These are phyloP conservation scores for Drosophila melanica DNA, from an alignment of 1,140 invertebrate species.

Conservation along the genomic window DNA sequence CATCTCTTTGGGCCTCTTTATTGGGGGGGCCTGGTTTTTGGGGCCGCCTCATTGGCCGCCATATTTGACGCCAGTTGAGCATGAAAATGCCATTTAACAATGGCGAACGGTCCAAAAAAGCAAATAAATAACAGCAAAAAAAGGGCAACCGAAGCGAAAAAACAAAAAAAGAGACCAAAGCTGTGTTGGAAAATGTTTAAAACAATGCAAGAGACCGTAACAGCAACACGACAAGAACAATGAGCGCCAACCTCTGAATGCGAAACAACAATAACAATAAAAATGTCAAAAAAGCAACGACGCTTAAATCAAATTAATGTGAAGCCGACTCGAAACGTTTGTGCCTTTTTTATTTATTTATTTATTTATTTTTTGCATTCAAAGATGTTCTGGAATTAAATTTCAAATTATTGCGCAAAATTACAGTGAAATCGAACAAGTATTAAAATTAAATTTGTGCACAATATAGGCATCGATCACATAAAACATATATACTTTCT, in stretches of 20 bases:
- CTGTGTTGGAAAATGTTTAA: constrained; percentile 72
- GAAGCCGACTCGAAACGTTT: constrained; percentile 27
- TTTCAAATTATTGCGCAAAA: constrained; percentile 3
- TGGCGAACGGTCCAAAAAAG: constrained; percentile 39
- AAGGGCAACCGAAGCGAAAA: constrained; percentile 33
- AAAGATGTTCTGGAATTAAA: constrained; percentile 28
- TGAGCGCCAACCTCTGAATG: constrained; percentile 49
- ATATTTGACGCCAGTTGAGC: constrained; percentile 81
- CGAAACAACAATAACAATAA: constrained; percentile 58
- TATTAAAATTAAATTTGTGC: too few species aligned
- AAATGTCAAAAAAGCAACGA: constrained; percentile 54
- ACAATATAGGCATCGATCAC: too few species aligned
- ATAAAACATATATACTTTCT: too few species aligned
- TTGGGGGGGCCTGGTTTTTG: constrained; percentile 15
- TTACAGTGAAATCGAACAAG: neutral
- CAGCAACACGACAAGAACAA: constrained; percentile 46
- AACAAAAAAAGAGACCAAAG: constrained; percentile 33
- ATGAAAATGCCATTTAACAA: constrained; percentile 82
- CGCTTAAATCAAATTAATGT: constrained; percentile 59
- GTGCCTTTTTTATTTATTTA: too few species aligned
- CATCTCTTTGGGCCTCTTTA: neutral
- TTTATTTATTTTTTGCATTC: constrained; percentile 13
- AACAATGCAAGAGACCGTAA: constrained; percentile 67
- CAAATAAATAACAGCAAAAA: constrained; percentile 73
- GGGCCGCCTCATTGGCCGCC: constrained; percentile 56